Percentiles rank a stretch among this genome's conserved stretches.
Evolutionary conservation across 2,113 vertebrate species (phyloP).

Genomic region (Mesoclemmys tuberculata): DNA sequence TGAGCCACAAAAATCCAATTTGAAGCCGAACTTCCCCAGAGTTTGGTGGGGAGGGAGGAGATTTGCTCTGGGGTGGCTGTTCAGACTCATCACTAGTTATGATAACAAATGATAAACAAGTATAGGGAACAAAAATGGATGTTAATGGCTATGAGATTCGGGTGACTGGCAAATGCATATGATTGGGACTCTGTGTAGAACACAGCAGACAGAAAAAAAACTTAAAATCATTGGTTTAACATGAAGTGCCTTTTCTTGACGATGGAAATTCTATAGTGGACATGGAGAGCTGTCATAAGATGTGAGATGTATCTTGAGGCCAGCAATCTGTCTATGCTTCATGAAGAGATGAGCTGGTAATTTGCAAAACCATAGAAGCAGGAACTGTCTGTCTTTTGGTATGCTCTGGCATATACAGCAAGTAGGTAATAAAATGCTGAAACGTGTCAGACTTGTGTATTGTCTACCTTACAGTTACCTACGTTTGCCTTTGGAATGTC

Average conservation of each 20-base stretch:
- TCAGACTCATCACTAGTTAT: constrained; percentile 4
- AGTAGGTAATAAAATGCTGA: not conserved
- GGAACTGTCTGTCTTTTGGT: not conserved
- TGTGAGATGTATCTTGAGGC: not conserved
- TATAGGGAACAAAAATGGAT: constrained; percentile 21
- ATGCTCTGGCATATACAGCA: not conserved
- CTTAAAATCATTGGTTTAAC: not conserved
- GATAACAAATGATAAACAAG: not conserved
- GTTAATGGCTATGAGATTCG: constrained; percentile 2
- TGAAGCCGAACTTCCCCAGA: not conserved
- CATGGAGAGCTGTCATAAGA: not conserved
- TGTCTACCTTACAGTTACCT: not conserved
- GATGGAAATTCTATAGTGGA: not conserved
- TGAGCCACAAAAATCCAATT: not conserved
- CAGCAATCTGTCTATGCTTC: not conserved
- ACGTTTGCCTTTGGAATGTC: not conserved
- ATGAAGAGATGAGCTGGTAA: not conserved
- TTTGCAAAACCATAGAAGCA: not conserved
- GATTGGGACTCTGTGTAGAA: not conserved
- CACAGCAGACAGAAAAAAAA: not conserved
- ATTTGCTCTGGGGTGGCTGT: constrained; percentile 22
- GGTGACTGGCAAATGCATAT: constrained; percentile 2
- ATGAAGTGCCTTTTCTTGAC: not conserved
- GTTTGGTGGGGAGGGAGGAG: constrained; percentile 22
- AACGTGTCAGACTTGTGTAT: constrained; percentile 5